Evolutionary conservation across 64 coral and sea anemone species (phyloP), one percentile per base, ranked within the genome.

Genomic region (Actinia tenebrosa): DNA sequence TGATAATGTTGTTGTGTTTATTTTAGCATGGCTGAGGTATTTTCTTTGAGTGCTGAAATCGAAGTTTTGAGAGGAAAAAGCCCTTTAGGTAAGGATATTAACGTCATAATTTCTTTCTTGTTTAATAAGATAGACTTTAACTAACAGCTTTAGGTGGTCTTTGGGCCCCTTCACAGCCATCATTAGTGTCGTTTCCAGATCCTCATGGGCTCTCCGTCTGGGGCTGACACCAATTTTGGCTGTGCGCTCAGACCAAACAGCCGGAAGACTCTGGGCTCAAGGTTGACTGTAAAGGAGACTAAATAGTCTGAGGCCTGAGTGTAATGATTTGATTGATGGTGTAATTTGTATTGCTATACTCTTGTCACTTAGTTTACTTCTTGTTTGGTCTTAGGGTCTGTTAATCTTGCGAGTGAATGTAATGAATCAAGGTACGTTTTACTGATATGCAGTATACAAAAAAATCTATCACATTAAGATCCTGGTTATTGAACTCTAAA

Each of bases 351-450:
- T 0, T 5, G 47, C 2, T 1, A 50, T 50, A 50, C 47, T 37
- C 30, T n/a, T 22, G n/a, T 22, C 19, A 23, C 64, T 69, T 84
- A 7, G 52, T 42, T 45, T 83, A 20, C 53, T 3, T 20, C 86
- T 37, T 69, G 56, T 72, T 84, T 89, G 11, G 30, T 86, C 75
- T 58, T 61, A 93, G 92, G 91, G 19, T 69, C 84, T 18, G 87
- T 83, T 15, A 94, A 89, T 42, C 86, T 98, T 44, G 95, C 95
- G 15, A 98, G 92, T 53, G 95, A 98, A 88, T 98, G 88, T 52
- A 94, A 91, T 53, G 92, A 98, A 72, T 89, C 91, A 10, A 94
- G 87, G 95, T 98, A 90, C 87, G 1, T 72, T 9, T 86, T 1
- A 16, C 20, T 89, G 18, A 83, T 19, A 16, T 23, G 16, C 19